These are phyloP conservation scores for Hapalemur alaotrensis DNA, from an alignment of 2,797 vertebrate species.

Conservation along the genomic window DNA sequence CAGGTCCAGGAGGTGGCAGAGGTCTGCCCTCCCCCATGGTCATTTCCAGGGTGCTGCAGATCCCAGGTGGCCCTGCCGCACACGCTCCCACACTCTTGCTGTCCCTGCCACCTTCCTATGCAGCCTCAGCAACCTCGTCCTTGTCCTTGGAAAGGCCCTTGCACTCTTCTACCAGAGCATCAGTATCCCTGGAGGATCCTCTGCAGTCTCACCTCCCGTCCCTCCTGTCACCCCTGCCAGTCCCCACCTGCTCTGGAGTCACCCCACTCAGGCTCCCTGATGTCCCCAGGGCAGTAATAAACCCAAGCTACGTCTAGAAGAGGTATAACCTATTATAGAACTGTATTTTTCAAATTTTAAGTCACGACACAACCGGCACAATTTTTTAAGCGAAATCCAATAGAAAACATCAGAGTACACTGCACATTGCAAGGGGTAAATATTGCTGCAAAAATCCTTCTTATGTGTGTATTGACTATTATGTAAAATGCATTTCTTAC, in stretches of 20 bases:
- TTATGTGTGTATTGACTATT: not conserved
- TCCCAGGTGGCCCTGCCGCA: not conserved
- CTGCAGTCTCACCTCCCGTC: not conserved
- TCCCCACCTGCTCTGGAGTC: accelerated
- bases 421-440: not conserved
- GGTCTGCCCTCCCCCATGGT: not conserved
- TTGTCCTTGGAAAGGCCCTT: too few species aligned
- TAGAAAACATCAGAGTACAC: not conserved
- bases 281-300: not conserved
- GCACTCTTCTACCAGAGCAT: not conserved
- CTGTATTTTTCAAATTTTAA: not conserved
- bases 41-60: not conserved
- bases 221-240: not conserved
- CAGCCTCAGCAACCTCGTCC: not conserved
- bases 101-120: not conserved
- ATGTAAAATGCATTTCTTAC: not conserved
- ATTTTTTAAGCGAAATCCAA: not conserved
- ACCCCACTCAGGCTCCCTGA: not conserved
- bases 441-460: not conserved
- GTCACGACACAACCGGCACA: not conserved
- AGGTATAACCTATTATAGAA: not conserved
- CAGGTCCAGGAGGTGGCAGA: not conserved
- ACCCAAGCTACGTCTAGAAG: not conserved
- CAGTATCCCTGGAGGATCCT: too few species aligned
- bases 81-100: not conserved